Percentiles rank a stretch among this genome's conserved stretches.
These are phyloP conservation scores for Fratercula arctica DNA, from an alignment of 2,797 vertebrate species.

Conservation along the genomic window DNA sequence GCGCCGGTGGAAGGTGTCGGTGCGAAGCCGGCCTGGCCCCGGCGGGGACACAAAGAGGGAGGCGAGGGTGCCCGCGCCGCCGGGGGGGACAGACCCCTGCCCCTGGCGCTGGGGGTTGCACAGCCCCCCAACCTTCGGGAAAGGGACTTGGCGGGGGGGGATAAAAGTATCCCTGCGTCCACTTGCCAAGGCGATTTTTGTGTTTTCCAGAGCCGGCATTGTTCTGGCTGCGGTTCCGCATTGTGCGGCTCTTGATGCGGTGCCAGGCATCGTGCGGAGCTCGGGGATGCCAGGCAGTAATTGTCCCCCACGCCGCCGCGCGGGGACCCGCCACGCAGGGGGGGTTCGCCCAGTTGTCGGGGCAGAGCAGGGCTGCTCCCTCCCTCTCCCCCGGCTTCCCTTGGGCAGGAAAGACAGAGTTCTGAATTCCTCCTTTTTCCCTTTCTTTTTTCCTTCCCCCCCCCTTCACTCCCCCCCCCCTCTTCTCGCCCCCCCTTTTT, in stretches of 20 bases:
- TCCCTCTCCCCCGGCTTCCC: conserved; percentile 23
- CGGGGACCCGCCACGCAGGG: conserved; percentile 6
- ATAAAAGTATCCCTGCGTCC: conserved; percentile 35
- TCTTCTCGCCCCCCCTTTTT: too few species aligned
- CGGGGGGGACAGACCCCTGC: neutral
- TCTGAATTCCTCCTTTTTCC: too few species aligned
- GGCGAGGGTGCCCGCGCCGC: neutral
- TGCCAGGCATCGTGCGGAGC: conserved; percentile 86
- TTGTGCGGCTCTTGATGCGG: conserved; percentile 85
- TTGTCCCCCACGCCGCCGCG: conserved; percentile 69
- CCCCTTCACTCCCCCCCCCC: too few species aligned
- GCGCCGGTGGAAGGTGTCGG: conserved; percentile 69
- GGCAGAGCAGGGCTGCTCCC: conserved; percentile 10
- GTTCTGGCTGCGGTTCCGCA: conserved; percentile 80
- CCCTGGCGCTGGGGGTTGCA: neutral
- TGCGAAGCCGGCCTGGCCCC: conserved; percentile 72
- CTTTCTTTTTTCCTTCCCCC: too few species aligned
- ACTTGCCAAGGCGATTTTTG: conserved; percentile 70
- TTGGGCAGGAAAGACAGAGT: conserved; percentile 18
- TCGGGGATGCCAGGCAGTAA: conserved; percentile 74
- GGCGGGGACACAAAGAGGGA: conserved; percentile 38
- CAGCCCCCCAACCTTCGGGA: neutral
- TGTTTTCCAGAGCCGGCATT: conserved; percentile 78
- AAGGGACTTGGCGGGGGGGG: neutral
- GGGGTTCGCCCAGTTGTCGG: neutral